Base-by-base conservation (phyloP, 2,113 vertebrate species). In the Sprattus sprattus region DNA sequence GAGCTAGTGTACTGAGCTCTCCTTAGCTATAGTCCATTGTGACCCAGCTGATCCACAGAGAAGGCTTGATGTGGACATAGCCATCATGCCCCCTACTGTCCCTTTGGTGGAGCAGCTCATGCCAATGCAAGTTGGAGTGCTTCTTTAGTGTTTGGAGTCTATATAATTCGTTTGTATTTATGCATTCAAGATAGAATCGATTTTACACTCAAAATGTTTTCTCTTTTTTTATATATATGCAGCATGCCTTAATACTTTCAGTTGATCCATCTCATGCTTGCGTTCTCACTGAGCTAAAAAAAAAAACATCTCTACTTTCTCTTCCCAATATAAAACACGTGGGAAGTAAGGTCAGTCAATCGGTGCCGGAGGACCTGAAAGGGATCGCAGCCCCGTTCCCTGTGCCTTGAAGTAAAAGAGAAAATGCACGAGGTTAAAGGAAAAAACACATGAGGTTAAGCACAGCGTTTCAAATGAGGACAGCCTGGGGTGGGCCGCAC, bases 361-460 rank as follows among this genome's bases (percentile, higher is more conserved):
- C 75, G 13, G 13, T 75, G 71, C 50, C 28, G 22, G 64, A 9
- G 80, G 84, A 52, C 75, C 16, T 25, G 20, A 80, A 50, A 6
- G 47, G 22, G 46, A 54, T 85, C 25, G 22, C 82, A 86, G 57
- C 83, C 44, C 11, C 25, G 46, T 45, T 81, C 32, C 4, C 4
- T 45, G 16, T n/a, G 28, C n/a, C 28, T 64, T 75, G 28, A 67
- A 80, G 45, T 39, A 78, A 32, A 13, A 9, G 15, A 13, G 64
- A 32, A 10, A 13, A 9, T 71, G 64, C 32, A 11, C n/a, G 1
- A 32, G 4, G 67, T 20, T 25, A 13, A 22, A 60, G 67, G 25
- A 75, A 25, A 82, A 75, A 44, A 82, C 85, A 81, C 86, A 84
- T 45, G 39, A 82, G 87, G 49, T 85, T 89, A 84, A 89, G 86